Evolutionary conservation across 2,888 invertebrate species (phyloP), one percentile per base, ranked within the genome.

Genomic region (Phasia obesa): DNA sequence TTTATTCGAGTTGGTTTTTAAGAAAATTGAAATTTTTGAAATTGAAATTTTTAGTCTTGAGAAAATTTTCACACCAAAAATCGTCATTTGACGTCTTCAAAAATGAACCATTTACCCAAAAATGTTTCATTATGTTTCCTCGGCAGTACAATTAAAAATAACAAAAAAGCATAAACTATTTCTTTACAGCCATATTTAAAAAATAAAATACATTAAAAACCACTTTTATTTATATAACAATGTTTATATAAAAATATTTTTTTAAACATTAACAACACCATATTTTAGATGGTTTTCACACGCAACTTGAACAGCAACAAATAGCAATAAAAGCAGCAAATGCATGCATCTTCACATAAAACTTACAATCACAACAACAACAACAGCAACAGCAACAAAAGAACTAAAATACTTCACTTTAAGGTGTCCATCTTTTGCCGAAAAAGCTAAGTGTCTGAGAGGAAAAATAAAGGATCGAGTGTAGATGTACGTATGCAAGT

Each of bases 201-300:
- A 76, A 79, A 73, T 71, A 83, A 79, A 83, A 83, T 67, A 83
- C 83, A 83, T 83, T 83, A 83, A 83, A 83, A 83, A 79, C 79
- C 83, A 83, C 83, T 83, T 83, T 83, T 83, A 80, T 79, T 83
- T 83, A 74, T 79, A 73, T 71, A 79, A 83, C 75, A 83, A 83
- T 79, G 75, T 79, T 76, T 79, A 71, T 83, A 79, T 71, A 76
- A 76, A 81, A 70, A 65, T 65, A 81, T 71, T 60, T 76, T 78
- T 74, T 53, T 64, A 73, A 84, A 81, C 70, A 74, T 77, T 77
- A 81, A 79, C 79, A 83, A 83, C 83, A 83, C 75, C 83, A 85
- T 85, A 84, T 83, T 84, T 83, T 84, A 85, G 84, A 85, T 85
- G 84, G 82, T 81, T 85, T 85, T 85, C 85, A 85, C 85, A 85